Conservation (phyloP, 2,888 invertebrate species). For the Eristalis intricaria region DNA sequence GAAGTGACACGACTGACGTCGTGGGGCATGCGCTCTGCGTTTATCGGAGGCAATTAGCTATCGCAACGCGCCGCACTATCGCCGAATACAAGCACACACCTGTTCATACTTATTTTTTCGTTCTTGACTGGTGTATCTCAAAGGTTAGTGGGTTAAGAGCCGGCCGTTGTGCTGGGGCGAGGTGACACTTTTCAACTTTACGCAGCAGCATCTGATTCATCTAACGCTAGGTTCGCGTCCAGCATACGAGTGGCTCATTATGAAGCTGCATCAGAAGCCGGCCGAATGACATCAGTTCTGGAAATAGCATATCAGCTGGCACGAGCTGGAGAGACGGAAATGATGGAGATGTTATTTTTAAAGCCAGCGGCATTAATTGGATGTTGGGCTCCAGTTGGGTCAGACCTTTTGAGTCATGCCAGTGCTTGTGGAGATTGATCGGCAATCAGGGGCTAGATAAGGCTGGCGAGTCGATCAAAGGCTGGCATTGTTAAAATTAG, state of each 20-base stretch:
- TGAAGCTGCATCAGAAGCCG: neutral
- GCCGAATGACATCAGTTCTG: neutral
- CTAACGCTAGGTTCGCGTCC: neutral
- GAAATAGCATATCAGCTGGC: neutral
- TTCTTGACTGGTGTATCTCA: neutral
- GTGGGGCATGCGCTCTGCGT: neutral
- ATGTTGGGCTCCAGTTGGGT: neutral
- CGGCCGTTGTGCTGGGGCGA: neutral
- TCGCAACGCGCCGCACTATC: neutral
- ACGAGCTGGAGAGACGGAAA: neutral
- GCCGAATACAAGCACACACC: neutral
- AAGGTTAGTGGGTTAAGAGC: neutral
- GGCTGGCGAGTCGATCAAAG: neutral
- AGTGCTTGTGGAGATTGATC: neutral
- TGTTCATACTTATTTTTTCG: neutral
- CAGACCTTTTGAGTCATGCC: neutral
- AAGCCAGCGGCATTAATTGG: neutral
- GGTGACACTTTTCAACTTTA: neutral
- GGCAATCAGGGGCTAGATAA: neutral
- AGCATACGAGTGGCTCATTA: neutral
- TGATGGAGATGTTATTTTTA: neutral
- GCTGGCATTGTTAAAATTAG: neutral
- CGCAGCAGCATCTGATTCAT: neutral
- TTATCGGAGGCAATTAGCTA: constrained; percentile 14
- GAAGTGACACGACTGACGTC: constrained; percentile 4